These are phyloP conservation scores for Ceratina calcarata DNA, from an alignment of 1,140 invertebrate genomes.

Conservation along the genomic window DNA sequence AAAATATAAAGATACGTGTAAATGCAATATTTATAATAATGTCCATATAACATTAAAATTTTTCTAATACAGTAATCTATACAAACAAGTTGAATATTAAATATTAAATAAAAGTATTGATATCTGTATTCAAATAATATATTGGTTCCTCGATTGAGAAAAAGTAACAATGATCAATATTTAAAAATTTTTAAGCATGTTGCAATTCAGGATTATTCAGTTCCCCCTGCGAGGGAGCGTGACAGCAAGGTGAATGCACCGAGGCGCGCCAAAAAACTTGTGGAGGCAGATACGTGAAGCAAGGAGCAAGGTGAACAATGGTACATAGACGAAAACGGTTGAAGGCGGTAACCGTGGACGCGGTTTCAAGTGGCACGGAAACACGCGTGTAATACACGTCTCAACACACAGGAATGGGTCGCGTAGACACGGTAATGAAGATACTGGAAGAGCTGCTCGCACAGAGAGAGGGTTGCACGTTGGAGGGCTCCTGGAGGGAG, in stretches of 20 bases:
- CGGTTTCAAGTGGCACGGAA: background rate
- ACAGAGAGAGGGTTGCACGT: background rate
- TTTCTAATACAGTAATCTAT: no score
- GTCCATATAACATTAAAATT: no score
- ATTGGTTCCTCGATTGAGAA: background rate
- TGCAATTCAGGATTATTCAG: background rate
- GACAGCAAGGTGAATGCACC: slow-evolving; percentile 16
- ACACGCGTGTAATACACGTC: background rate
- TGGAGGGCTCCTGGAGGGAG: slow-evolving; percentile 35
- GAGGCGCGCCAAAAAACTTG: slow-evolving; percentile 16
- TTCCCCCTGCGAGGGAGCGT: no score
- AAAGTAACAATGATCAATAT: background rate
- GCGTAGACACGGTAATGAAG: slow-evolving; percentile 24
- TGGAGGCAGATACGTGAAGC: background rate
- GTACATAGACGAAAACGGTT: slow-evolving; percentile 1
- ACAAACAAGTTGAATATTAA: no score
- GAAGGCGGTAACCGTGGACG: slow-evolving; percentile 7
- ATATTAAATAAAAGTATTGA: background rate
- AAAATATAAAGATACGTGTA: no score
- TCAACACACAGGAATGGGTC: slow-evolving; percentile 5
- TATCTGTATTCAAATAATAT: background rate
- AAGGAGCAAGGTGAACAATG: slow-evolving; percentile 16
- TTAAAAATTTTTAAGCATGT: background rate
- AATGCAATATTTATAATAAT: no score
- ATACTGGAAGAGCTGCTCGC: slow-evolving; percentile 15